Base-by-base conservation (phyloP, 2,113 vertebrate species). In the Stigmatopora argus region DNA sequence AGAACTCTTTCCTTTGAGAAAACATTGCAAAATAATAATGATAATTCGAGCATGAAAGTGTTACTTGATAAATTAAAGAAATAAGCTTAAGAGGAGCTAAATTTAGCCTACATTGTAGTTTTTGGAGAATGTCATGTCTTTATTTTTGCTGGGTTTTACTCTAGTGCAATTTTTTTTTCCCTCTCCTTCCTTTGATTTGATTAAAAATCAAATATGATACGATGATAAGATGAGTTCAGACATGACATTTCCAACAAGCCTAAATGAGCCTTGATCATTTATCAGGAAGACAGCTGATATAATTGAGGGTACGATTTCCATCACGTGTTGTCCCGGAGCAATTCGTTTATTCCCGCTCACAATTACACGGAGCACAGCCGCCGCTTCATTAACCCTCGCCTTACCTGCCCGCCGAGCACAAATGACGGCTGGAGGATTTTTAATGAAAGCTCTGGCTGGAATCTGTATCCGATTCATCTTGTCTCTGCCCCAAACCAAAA, bases 381-480 rank as follows among this genome's bases (percentile, higher is more conserved):
- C 53, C 13, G 69, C 69, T 77, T 78, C 63, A 78, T 88, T 83
- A 86, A 86, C 86, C 76, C 78, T 66, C 84, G 78, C 71, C 53
- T 51, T 82, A 80, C 86, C 85, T 82, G 83, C 26, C 26, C 26
- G 73, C 64, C 71, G 75, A 80, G 69, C 62, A 76, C 66, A 71
- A 81, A 84, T 77, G 74, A 70, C 71, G 78, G 79, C 86, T 81
- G 80, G 82, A 1, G 38, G 73, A 80, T 84, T 83, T 85, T 83
- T 85, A 86, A 88, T 86, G 84, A 86, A 85, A 83, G 83, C 80
- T 80, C 80, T 86, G 80, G 82, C 85, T 86, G 79, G 82, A 84
- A 85, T 88, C 83, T 82, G 78, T 71, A 81, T 79, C 71, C 71
- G 65, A 90, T 89, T 89, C 80, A 85, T 89, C 86, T 86, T 89